phyloP scores from a whole-genome alignment of 2,888 invertebrate species.

The Meandrusa payeni region DNA sequence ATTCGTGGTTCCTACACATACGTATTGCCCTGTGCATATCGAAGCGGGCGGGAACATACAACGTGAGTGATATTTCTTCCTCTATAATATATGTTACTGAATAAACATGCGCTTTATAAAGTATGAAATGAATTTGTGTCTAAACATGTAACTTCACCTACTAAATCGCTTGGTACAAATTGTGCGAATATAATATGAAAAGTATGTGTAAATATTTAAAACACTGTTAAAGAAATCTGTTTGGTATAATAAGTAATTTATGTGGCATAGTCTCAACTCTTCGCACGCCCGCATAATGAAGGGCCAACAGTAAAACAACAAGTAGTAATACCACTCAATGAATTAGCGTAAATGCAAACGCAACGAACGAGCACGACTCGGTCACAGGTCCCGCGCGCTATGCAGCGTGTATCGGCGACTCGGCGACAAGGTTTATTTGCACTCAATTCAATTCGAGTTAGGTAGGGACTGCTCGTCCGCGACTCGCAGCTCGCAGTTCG shows the following conservation, averaged over 20 bases:
- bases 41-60: too few relatives aligned
- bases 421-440: conserved; percentile 21
- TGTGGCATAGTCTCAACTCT: conserved; percentile 20
- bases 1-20: too few relatives aligned
- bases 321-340: conserved; percentile 42
- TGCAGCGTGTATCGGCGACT: conserved; percentile 16
- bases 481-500: conserved; percentile 19
- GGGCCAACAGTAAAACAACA: conserved; percentile 43
- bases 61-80: too few relatives aligned
- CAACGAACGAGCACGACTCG: conserved; percentile 28
- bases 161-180: too few relatives aligned
- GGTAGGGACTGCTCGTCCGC: conserved; percentile 28
- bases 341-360: conserved; percentile 43
- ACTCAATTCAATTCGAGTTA: conserved; percentile 29
- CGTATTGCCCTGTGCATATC: too few relatives aligned
- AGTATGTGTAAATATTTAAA: not conserved
- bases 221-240: conserved; percentile 10
- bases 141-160: too few relatives aligned
- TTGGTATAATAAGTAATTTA: conserved; percentile 11
- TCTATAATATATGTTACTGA: too few relatives aligned
- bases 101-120: too few relatives aligned
- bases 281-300: conserved; percentile 30
- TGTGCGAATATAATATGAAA: too few relatives aligned
- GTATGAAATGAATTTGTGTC: too few relatives aligned
- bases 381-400: conserved; percentile 24